Evolutionary conservation across 2,888 invertebrate species (phyloP), one percentile per base, ranked within the genome.

Genomic region (Himalopsyche tibetana): DNA sequence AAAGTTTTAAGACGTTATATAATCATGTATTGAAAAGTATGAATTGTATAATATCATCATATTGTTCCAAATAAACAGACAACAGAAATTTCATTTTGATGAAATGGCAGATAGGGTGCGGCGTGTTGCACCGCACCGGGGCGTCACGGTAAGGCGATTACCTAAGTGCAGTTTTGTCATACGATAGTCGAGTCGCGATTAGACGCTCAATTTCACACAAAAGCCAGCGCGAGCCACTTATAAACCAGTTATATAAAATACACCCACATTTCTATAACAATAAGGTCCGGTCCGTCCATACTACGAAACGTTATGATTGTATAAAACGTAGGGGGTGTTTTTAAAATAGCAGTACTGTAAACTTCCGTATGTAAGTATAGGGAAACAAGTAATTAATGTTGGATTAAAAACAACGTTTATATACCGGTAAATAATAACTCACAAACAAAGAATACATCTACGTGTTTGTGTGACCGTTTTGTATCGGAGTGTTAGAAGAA

Each of bases 141-240:
- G 63, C 74, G 74, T 74, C 36, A 74, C 74, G 74, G 74, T 74
- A 74, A 74, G 74, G 74, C 74, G 74, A 74, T 74, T 74, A 74
- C 74, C 15, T 15, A 28, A 36, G 74, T 36, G 74, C 15, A 74
- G 74, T 74, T 51, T 51, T 74, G 74, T 74, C 74, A 74, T 74
- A 36, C 36, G 74, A 74, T 74, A 74, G 19, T 74, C 38, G 28
- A 74, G 74, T 74, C 74, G 28, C 74, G 74, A 74, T 74, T 74
- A 74, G 38, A 36, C 74, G 36, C 74, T 74, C 74, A 74, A 74
- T 74, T 74, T 74, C 74, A 74, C 74, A 74, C 74, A 74, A 74
- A 74, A 74, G 74, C 74, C 38, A 36, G 74, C 74, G 74, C 74
- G 74, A 74, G 74, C 74, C 74, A 74, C 74, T 74, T 38, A 69